Evolutionary conservation across 2,113 vertebrate genomes (phyloP).

Genomic region (Sinocyclocheilus maitianheensis): DNA sequence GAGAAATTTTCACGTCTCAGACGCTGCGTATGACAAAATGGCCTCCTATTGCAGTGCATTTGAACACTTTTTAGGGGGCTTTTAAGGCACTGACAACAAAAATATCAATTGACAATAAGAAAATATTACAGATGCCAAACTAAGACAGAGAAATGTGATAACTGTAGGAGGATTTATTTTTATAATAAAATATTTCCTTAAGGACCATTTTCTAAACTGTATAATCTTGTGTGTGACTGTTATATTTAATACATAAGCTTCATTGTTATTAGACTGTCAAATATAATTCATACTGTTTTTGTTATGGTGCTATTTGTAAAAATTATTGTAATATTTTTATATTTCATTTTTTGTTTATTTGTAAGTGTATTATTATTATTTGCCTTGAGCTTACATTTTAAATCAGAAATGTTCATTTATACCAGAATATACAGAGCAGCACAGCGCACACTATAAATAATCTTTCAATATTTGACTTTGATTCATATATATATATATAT

Average conservation of each 20-base stretch:
- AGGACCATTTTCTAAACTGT: neutral
- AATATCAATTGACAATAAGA: neutral
- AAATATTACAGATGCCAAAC: neutral
- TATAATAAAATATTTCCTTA: slow-evolving; percentile 68
- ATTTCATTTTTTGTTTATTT: slow-evolving; percentile 50
- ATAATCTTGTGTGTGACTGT: slow-evolving; percentile 1
- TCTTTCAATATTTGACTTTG: neutral
- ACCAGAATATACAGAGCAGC: neutral
- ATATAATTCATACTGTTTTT: slow-evolving; percentile 27
- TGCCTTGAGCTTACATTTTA: neutral
- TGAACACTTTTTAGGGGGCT: slow-evolving; percentile 21
- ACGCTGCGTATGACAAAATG: slow-evolving; percentile 30
- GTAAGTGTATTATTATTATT: slow-evolving; percentile 10
- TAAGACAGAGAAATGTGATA: neutral
- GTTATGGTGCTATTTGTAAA: slow-evolving; percentile 67
- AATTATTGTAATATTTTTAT: slow-evolving; percentile 19
- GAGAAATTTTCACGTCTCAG: slow-evolving; percentile 22
- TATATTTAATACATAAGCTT: slow-evolving; percentile 51
- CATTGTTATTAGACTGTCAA: neutral
- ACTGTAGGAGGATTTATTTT: slow-evolving; percentile 59
- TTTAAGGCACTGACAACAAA: neutral
- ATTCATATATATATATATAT: neutral
- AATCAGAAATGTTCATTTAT: neutral
- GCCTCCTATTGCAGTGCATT: slow-evolving; percentile 23
- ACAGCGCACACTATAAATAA: neutral